These are phyloP conservation scores for Plebejus melissa DNA, from an alignment of 2,888 invertebrate species.

Conservation along the genomic window DNA sequence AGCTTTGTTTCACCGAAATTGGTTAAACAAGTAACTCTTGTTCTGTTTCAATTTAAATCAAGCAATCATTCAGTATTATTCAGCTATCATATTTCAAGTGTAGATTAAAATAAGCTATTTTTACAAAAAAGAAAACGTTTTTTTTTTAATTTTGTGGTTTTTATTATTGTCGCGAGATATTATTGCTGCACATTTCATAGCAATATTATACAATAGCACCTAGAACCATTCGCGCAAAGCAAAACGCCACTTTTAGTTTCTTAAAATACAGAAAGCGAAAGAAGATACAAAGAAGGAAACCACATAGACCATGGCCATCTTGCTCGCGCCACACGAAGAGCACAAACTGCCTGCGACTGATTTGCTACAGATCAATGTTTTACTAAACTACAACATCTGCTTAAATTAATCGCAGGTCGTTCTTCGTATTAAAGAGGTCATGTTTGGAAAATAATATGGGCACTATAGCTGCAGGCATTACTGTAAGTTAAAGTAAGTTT, in stretches of 20 bases:
- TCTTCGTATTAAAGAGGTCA: too few relatives aligned
- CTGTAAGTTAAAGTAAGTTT: too few relatives aligned
- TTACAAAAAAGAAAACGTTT: background rate
- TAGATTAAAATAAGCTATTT: too few relatives aligned
- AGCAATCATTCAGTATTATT: background rate
- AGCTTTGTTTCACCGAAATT: conserved; percentile 42
- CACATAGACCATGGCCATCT: conserved; percentile 71
- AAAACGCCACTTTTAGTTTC: conserved; percentile 61
- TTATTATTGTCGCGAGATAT: background rate
- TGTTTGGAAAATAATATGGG: too few relatives aligned
- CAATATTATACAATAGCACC: conserved; percentile 15
- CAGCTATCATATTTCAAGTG: too few relatives aligned
- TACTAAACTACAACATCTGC: background rate
- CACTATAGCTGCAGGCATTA: too few relatives aligned
- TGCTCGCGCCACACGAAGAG: conserved; percentile 67
- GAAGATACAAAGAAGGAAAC: conserved; percentile 54
- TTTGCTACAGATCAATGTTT: conserved; percentile 38
- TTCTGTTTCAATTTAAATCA: background rate
- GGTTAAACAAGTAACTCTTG: background rate
- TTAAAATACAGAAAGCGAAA: conserved; percentile 49
- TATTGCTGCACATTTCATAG: conserved; percentile 4
- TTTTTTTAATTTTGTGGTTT: background rate
- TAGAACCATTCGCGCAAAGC: conserved; percentile 19
- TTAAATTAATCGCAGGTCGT: too few relatives aligned
- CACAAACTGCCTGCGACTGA: conserved; percentile 55